Conservation (phyloP, 2,888 invertebrate species). For the Diplazon laetatorius region DNA sequence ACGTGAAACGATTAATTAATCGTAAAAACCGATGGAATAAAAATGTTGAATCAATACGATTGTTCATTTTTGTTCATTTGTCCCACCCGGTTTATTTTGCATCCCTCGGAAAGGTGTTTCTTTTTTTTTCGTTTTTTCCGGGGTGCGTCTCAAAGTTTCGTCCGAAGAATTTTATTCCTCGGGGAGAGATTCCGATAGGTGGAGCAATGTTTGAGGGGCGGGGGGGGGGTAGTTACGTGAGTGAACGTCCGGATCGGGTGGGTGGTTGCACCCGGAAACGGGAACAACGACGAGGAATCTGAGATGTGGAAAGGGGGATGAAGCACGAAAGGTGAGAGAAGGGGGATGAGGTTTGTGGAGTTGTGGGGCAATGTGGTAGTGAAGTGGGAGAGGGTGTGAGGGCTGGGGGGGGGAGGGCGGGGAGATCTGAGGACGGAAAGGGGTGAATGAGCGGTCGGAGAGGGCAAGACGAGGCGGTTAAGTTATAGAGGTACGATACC, state of each 20-base stretch:
- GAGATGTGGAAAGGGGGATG: slow-evolving; percentile 59
- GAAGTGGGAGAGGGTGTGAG: slow-evolving; percentile 48
- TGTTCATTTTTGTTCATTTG: too few relatives aligned
- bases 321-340: slow-evolving; percentile 32
- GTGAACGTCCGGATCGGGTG: slow-evolving; percentile 49
- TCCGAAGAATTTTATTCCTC: background rate
- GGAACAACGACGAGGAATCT: slow-evolving; percentile 51
- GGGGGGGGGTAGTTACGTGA: slow-evolving; percentile 19
- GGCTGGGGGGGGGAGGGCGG: slow-evolving; percentile 45
- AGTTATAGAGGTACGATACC: slow-evolving; percentile 76
- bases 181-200: background rate
- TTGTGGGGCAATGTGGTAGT: too few relatives aligned
- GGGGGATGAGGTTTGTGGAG: too few relatives aligned
- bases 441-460: slow-evolving; percentile 65
- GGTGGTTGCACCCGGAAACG: slow-evolving; percentile 11
- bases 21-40: too few relatives aligned
- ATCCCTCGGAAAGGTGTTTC: background rate
- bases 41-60: too few relatives aligned
- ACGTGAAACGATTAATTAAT: too few relatives aligned
- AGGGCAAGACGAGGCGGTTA: slow-evolving; percentile 72
- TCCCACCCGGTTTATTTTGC: too few relatives aligned
- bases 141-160: background rate
- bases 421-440: slow-evolving; percentile 48
- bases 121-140: background rate
- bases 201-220: slow-evolving; percentile 14